Evolutionary conservation across 1,140 invertebrate species (phyloP).

Genomic region (Zaprionus taronus): DNA sequence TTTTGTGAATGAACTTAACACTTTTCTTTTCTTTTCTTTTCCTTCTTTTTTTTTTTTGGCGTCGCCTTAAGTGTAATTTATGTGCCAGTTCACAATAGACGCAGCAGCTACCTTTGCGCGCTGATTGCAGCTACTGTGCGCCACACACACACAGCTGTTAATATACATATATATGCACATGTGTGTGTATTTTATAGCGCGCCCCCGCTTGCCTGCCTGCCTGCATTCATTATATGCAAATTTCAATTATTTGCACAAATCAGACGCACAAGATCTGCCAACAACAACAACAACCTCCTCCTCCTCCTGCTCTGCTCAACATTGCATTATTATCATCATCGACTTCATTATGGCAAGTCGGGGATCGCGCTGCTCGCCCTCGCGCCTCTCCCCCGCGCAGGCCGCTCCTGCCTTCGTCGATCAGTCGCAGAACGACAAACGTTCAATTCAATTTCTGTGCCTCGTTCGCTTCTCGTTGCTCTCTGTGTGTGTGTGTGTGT

Average conservation of each 20-base stretch:
- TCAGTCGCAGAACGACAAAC: slow-evolving; percentile 45
- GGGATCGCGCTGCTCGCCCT: too few species aligned
- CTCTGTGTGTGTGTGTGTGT: neutral
- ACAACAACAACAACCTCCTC: slow-evolving; percentile 27
- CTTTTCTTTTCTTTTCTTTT: slow-evolving; percentile 21
- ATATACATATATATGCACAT: neutral
- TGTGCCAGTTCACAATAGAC: slow-evolving; percentile 68
- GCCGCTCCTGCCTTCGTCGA: slow-evolving; percentile 1
- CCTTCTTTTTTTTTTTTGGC: too few species aligned
- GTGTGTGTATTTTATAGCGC: neutral
- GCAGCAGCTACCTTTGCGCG: slow-evolving; percentile 42
- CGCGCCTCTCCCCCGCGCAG: too few species aligned
- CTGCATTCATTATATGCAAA: slow-evolving; percentile 80
- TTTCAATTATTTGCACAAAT: slow-evolving; percentile 83
- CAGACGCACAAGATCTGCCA: slow-evolving; percentile 71
- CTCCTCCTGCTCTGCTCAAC: slow-evolving; percentile 16
- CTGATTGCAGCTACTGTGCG: slow-evolving; percentile 80
- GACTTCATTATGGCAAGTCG: slow-evolving; percentile 44
- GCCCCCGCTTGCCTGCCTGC: slow-evolving; percentile 3
- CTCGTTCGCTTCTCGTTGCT: slow-evolving; percentile 33
- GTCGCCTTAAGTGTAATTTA: slow-evolving; percentile 81
- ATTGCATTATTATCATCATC: slow-evolving; percentile 75
- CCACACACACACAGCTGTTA: slow-evolving; percentile 22
- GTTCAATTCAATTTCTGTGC: slow-evolving; percentile 67
- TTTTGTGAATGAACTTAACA: slow-evolving; percentile 53